phyloP scores from a whole-genome alignment of 1,140 invertebrate genomes.

The Drosophila sp. region DNA sequence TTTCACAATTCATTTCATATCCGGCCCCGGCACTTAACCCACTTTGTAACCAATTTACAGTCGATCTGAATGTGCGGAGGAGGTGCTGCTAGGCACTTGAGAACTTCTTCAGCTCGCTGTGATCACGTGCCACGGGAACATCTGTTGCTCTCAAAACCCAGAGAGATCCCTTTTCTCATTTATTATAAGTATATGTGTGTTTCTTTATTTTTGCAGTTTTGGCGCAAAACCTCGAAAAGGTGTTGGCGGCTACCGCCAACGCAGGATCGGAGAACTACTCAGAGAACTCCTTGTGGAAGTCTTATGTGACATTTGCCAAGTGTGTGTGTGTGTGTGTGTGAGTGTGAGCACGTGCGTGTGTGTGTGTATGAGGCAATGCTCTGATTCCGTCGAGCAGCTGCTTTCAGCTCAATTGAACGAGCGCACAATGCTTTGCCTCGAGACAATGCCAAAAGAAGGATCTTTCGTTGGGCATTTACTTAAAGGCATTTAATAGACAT shows the following conservation, averaged over 20 bases:
- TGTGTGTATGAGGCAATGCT: slow-evolving; percentile 1
- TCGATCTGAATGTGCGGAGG: slow-evolving; percentile 40
- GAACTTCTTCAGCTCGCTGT: slow-evolving; percentile 28
- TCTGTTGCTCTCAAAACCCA: slow-evolving; percentile 56
- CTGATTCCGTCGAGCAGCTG: slow-evolving; percentile 51
- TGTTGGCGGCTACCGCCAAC: slow-evolving; percentile 35
- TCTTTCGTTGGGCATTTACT: slow-evolving; percentile 29
- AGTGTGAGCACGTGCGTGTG: not conserved
- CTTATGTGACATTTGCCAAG: slow-evolving; percentile 62
- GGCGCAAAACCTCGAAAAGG: slow-evolving; percentile 48
- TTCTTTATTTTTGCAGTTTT: slow-evolving; percentile 35
- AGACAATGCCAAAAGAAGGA: slow-evolving; percentile 29
- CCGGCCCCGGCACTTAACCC: slow-evolving; percentile 65
- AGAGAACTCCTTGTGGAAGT: slow-evolving; percentile 3
- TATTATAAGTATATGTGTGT: slow-evolving; percentile 22
- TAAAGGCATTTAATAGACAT: slow-evolving; percentile 60
- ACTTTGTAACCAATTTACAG: slow-evolving; percentile 51
- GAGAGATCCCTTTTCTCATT: slow-evolving; percentile 44
- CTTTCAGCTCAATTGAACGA: slow-evolving; percentile 46
- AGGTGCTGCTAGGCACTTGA: slow-evolving; percentile 36
- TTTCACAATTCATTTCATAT: slow-evolving; percentile 28
- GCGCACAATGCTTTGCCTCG: slow-evolving; percentile 21
- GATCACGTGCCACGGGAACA: slow-evolving; percentile 51
- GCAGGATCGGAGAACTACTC: slow-evolving; percentile 11
- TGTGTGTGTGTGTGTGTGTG: not conserved